A percentile compares a stretch with the other conserved stretches of the same genome.
Evolutionary conservation across 53 echinoderm and acorn worm species (phyloP).

Genomic region (Apostichopus leukothele): DNA sequence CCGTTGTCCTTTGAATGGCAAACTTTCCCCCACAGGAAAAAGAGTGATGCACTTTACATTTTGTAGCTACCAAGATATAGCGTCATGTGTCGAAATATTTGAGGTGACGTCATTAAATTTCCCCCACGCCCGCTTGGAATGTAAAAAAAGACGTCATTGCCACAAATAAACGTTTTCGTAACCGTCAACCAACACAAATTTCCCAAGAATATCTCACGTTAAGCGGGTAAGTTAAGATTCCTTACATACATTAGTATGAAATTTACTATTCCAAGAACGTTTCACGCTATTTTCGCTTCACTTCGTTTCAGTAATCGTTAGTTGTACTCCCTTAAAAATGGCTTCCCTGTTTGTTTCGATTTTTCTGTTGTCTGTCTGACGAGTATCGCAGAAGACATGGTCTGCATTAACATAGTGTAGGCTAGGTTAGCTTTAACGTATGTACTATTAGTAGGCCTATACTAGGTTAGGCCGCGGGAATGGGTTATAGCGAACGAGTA

Average conservation of each 20-base stretch:
- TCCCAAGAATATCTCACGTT: conserved; percentile 48
- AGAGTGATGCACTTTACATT: not conserved
- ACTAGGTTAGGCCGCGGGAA: no score
- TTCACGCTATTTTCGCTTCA: not conserved
- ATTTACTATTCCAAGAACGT: not conserved
- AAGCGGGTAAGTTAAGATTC: conserved; percentile 60
- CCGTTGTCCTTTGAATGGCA: no score
- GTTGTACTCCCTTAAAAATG: not conserved
- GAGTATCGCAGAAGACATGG: not conserved
- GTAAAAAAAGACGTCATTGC: conserved; percentile 39
- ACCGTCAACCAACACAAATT: conserved; percentile 72
- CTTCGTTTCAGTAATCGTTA: not conserved
- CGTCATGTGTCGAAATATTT: conserved; percentile 30
- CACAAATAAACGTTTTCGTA: conserved; percentile 80
- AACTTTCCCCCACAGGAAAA: no score
- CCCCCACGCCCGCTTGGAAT: conserved; percentile 39
- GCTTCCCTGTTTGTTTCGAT: conserved; percentile 1
- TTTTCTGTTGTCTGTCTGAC: not conserved
- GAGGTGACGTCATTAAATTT: conserved; percentile 33
- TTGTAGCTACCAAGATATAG: not conserved
- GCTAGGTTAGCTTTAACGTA: no score
- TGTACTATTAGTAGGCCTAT: no score
- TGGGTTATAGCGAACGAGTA: no score
- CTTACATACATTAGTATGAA: not conserved
- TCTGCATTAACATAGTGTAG: not conserved